Evolutionary conservation across 2,797 vertebrate species (phyloP), one percentile per base, ranked within the genome.

Genomic region (Phataginus tricuspis): DNA sequence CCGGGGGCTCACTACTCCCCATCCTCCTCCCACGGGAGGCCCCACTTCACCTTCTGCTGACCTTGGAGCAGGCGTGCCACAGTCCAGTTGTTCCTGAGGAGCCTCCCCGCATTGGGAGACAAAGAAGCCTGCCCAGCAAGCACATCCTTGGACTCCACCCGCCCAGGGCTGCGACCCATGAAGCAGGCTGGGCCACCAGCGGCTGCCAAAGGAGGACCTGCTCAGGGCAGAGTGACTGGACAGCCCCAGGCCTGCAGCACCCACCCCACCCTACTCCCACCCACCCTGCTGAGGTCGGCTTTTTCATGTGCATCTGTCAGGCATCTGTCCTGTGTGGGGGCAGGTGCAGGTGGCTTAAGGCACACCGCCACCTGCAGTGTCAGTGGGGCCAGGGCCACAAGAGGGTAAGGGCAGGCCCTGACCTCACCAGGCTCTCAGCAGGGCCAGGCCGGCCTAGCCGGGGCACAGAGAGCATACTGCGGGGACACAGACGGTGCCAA

Each of bases 171-270:
- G 69, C 69, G 42, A 45, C 64, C 63, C 0, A 2, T 3, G 49
- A 57, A 78, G 92, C 87, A 94, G 94, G 87, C 85, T 27, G 42
- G 72, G 80, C 88, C 31, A 42, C 92, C n/a, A 53, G 75, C 64
- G 3, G 6, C 83, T 6, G 31, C 79, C 66, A 42, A 5, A 84
- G 77, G 66, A 90, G 59, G 31, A n/a, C 78, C 31, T 23, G 5
- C n/a, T 42, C 0, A 6, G 86, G 93, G n/a, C 21, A 9, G 42
- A 82, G 12, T 0, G 7, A 49, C 66, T 49, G 3, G 82, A 75
- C 7, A 18, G 63, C 25, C 27, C 21, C 0, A 0, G 29, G 39
- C 45, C 64, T 11, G 61, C 21, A n/a, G 55, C 7, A 3, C 80
- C 53, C 25, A 19, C 21, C 8, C 14, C 42, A 7, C 2, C 12